phyloP scores from a whole-genome alignment of 2,888 invertebrate genomes.

The Kuschelorhynchus macadamiae region DNA sequence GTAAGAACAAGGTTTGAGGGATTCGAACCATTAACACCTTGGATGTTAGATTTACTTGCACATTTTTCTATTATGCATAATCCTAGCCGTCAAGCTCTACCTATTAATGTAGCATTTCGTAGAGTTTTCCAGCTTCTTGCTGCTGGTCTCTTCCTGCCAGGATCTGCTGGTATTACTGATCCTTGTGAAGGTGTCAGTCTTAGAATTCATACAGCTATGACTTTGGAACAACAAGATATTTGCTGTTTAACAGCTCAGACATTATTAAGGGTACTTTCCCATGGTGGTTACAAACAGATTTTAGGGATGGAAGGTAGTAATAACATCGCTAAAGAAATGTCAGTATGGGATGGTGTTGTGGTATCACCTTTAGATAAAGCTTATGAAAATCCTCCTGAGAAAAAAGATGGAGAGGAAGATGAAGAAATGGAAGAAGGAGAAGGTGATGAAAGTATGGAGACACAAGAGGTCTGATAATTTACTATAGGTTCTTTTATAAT shows the following conservation, averaged over 20 bases:
- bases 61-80: slow-evolving; percentile 98
- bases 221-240: slow-evolving; percentile 91
- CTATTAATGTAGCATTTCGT: slow-evolving; percentile 92
- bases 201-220: slow-evolving; percentile 91
- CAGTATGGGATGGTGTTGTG: slow-evolving; percentile 96
- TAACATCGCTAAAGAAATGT: slow-evolving; percentile 83
- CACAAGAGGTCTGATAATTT: slow-evolving; percentile 55
- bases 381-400: slow-evolving; percentile 86
- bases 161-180: slow-evolving; percentile 92
- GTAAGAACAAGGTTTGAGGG: slow-evolving; percentile 91
- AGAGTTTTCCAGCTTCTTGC: slow-evolving; percentile 91
- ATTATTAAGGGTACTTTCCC: slow-evolving; percentile 88
- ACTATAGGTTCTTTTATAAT: no score
- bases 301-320: slow-evolving; percentile 77
- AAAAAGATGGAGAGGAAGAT: slow-evolving; percentile 79
- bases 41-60: slow-evolving; percentile 96
- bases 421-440: slow-evolving; percentile 74
- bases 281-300: slow-evolving; percentile 94
- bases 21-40: slow-evolving; percentile 91
- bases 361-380: slow-evolving; percentile 96
- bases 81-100: slow-evolving; percentile 91
- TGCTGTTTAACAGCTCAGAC: slow-evolving; percentile 97
- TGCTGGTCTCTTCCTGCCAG: slow-evolving; percentile 95
- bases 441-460: slow-evolving; percentile 73
- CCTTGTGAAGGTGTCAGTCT: slow-evolving; percentile 93